Evolutionary conservation across 2,888 invertebrate species (phyloP).

Genomic region (Coleophora deauratella): DNA sequence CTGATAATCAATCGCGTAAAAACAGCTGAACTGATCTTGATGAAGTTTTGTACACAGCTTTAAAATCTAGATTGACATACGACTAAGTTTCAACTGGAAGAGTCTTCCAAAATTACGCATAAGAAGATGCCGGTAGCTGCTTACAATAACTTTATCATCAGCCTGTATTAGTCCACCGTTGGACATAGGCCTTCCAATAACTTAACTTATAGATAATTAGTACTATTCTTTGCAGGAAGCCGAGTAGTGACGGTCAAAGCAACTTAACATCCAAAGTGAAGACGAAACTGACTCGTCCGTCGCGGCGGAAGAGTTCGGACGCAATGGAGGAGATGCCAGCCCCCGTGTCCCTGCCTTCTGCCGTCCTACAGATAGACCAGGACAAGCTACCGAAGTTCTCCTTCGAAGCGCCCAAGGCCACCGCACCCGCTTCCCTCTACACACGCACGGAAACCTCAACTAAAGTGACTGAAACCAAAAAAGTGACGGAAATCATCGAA

Average conservation of each 20-base stretch:
- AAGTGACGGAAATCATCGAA: not conserved
- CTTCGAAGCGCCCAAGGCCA: conserved; percentile 19
- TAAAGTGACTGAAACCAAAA: not conserved
- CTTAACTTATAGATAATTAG: too few species aligned
- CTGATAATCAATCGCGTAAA: too few species aligned
- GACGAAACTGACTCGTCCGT: conserved; percentile 31
- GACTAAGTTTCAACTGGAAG: too few species aligned
- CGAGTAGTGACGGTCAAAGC: conserved; percentile 15
- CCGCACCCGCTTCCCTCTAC: conserved; percentile 1
- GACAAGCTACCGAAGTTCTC: conserved; percentile 48
- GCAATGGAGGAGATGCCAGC: conserved; percentile 19
- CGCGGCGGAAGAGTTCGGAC: conserved; percentile 22
- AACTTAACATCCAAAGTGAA: conserved; percentile 45
- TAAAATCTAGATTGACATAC: too few species aligned
- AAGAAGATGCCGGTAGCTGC: too few species aligned
- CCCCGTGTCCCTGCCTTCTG: conserved; percentile 38
- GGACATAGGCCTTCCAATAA: too few species aligned
- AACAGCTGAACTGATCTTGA: too few species aligned
- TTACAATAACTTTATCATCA: too few species aligned
- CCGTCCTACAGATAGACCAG: conserved; percentile 39
- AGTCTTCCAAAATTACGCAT: too few species aligned
- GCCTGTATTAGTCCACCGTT: too few species aligned
- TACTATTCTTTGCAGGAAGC: conserved; percentile 32
- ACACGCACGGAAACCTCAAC: conserved; percentile 1
- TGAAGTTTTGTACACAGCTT: too few species aligned